A percentile compares a stretch with the other conserved stretches of the same genome.
These are phyloP conservation scores for Dryobotodes eremita DNA, from an alignment of 2,888 invertebrate species.

Conservation along the genomic window DNA sequence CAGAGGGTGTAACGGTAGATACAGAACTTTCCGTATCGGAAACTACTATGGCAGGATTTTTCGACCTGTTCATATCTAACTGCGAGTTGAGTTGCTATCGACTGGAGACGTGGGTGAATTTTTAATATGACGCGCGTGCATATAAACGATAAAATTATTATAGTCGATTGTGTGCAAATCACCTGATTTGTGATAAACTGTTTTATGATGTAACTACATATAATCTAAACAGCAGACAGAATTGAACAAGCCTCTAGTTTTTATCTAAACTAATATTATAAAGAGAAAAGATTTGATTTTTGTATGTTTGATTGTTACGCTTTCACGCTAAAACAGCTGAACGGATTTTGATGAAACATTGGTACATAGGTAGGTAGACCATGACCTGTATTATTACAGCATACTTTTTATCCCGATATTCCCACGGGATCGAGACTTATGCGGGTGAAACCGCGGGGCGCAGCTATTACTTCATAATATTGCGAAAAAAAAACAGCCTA, in stretches of 20 bases:
- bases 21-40: neutral
- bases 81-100: neutral
- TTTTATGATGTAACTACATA: constrained; percentile 16
- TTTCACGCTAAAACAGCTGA: too few species aligned
- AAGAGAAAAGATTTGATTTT: too few species aligned
- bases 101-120: neutral
- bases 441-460: too few species aligned
- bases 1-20: neutral
- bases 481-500: constrained; percentile 1
- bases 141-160: constrained; percentile 11
- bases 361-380: too few species aligned
- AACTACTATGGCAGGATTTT: neutral
- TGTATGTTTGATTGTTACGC: too few species aligned
- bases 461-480: neutral
- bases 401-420: too few species aligned
- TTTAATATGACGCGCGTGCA: constrained; percentile 13
- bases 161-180: constrained; percentile 37
- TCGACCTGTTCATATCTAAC: neutral
- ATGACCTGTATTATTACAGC: too few species aligned
- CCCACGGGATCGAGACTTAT: too few species aligned
- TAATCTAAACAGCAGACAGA: neutral
- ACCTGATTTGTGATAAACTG: constrained; percentile 10
- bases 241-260: neutral
- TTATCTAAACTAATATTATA: neutral
- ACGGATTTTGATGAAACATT: too few species aligned